Base-by-base conservation (phyloP, 2,797 vertebrate genomes). In the Spinus olivaceus region DNA sequence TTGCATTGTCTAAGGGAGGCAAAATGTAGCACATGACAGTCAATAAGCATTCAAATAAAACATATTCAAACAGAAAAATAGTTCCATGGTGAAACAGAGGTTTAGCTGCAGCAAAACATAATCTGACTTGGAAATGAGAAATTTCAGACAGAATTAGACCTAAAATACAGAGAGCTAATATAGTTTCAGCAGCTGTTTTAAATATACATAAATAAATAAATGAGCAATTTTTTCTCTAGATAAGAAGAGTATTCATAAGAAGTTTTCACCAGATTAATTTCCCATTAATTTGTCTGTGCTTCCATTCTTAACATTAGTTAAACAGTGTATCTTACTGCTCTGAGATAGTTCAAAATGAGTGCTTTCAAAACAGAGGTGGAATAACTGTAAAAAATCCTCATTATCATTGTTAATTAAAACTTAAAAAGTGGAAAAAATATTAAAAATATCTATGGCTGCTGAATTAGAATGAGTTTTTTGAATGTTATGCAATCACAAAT, bases 341-440 rank as follows among this genome's bases (percentile, higher is more conserved):
- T 54, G 76, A 92, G 93, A 88, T 90, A 91, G 90, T 92, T 94
- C 66, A 66, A 92, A 91, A 27, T 53, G 77, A 94, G 12, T 65
- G 65, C 59, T 83, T 21, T 72, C 82, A 88, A 92, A 81, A 71
- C 42, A 81, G 47, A 83, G 44, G 37, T 73, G 24, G 77, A 92
- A 88, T 61, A 90, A 22, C 22, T 76, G 24, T 84, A 79, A 88
- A 88, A 79, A 69, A 72, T 81, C 44, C 37, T 91, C 6, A 49
- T 51, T 92, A n/a, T 70, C 19, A 46, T 53, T 70, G 32, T 66
- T 92, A 86, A 91, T 90, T 86, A 88, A 96, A 95, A 91, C 10
- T 70, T 81, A n/a, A 90, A 83, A 91, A 69, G 50, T 79, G 50
- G 57, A 88, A 94, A 94, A 94, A 83, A 56, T 44, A 72, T 50